Base-by-base conservation (phyloP, 2,797 vertebrate species). In the Sciaenops ocellatus region DNA sequence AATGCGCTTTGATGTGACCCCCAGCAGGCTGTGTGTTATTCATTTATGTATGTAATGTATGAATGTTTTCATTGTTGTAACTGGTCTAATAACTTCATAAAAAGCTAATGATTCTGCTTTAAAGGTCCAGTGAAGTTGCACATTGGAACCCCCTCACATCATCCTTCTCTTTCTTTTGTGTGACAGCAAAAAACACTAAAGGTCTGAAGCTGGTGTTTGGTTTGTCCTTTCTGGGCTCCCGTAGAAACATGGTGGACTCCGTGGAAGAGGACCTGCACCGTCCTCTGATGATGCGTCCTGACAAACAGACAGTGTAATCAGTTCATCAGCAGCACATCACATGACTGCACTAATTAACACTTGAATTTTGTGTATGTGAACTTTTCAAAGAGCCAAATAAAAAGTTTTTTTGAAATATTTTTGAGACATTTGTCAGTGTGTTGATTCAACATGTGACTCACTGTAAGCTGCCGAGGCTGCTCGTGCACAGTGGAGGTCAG, bases 401-500 rank as follows among this genome's bases (percentile, higher is more conserved):
- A 24, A 13, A 7, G 5, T 11, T 38, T 3, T 42, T 44, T 56
- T 28, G 26, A 17, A 17, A 2, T 44, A 44, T 38, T 9, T 38
- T 38, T 2, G 34, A 38, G 34, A 38, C 34, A 17, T 47, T n/a
- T 4, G 17, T 17, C 52, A 20, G 28, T 26, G 24, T 17, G 16
- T 42, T 72, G 42, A 73, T 16, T 47, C 4, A 69, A 8, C 56
- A 46, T 76, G 20, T 65, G 41, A 20, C 24, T 4, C 17, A 28
- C 61, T 67, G 51, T 51, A 42, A 72, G 34, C 66, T 55, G 69
- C 34, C 2, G 34, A 38, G 34, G 34, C 34, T 38, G 34, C 34
- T 38, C 8, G 2, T 38, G 34, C 9, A 38, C 8, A 8, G 8
- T 38, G 34, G 55, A 76, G 69, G 60, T 44, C n/a, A 91, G 94